Evolutionary conservation across 2,113 vertebrate species (phyloP).

Genomic region (Megaceryle torquata): DNA sequence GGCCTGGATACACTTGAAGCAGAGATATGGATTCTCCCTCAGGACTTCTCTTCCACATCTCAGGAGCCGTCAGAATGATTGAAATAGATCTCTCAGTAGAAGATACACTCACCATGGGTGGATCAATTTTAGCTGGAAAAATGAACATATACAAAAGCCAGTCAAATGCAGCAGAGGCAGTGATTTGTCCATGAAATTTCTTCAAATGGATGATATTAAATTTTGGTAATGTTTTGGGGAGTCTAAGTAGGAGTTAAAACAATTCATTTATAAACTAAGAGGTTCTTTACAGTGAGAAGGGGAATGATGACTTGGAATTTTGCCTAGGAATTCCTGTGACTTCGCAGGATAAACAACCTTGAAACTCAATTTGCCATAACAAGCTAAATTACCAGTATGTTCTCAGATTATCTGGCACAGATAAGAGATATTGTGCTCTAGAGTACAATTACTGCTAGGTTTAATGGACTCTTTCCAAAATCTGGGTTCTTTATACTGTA

Average conservation of each 20-base stretch:
- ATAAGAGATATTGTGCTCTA: background rate
- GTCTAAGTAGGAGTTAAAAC: background rate
- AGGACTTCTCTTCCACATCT: slow-evolving; percentile 77
- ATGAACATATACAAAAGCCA: background rate
- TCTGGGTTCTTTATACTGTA: background rate
- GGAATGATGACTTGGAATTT: background rate
- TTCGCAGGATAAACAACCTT: background rate
- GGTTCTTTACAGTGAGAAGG: background rate
- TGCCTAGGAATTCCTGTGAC: background rate
- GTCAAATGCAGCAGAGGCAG: background rate
- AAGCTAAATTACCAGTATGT: background rate
- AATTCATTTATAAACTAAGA: background rate
- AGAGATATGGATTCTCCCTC: slow-evolving; percentile 66
- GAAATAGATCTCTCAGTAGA: slow-evolving; percentile 72
- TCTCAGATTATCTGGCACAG: background rate
- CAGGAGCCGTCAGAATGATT: slow-evolving; percentile 79
- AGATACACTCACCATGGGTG: slow-evolving; percentile 77
- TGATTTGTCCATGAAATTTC: background rate
- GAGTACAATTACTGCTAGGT: background rate
- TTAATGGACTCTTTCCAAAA: background rate
- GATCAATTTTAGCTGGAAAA: slow-evolving; percentile 80
- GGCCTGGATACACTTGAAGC: slow-evolving; percentile 71
- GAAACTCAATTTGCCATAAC: background rate
- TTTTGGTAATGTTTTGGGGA: background rate
- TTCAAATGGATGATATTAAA: background rate